Evolutionary conservation across 1,140 invertebrate species (phyloP).

Genomic region (Heliconius eleuchia): DNA sequence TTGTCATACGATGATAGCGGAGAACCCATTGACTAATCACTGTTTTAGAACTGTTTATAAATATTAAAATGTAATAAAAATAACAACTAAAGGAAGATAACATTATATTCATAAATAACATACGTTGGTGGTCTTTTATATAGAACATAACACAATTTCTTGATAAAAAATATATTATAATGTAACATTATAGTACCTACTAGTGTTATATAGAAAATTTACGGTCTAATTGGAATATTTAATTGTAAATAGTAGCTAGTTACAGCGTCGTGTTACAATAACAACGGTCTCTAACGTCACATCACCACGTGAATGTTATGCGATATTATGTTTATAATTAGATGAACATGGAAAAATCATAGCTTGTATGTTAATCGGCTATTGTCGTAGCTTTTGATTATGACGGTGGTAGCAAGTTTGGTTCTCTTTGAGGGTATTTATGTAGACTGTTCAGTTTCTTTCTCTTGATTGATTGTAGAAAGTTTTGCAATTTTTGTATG

Average conservation of each 20-base stretch:
- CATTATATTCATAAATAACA: not conserved
- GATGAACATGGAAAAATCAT: constrained; percentile 10
- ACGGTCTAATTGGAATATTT: constrained; percentile 7
- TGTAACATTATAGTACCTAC: not conserved
- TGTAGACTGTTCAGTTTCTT: not conserved
- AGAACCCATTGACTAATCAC: too few relatives aligned
- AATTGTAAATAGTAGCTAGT: constrained; percentile 11
- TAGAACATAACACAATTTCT: not conserved
- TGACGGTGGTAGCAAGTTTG: not conserved
- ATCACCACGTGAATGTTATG: constrained; percentile 14
- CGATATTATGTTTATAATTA: constrained; percentile 23
- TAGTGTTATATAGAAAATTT: not conserved
- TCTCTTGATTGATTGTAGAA: not conserved
- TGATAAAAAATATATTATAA: not conserved
- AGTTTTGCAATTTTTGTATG: not conserved
- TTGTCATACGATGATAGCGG: too few relatives aligned
- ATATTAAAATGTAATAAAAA: not conserved
- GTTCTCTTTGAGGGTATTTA: not conserved
- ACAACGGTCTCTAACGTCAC: constrained; percentile 4
- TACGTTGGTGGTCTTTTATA: not conserved
- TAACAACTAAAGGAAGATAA: too few relatives aligned
- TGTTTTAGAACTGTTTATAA: too few relatives aligned
- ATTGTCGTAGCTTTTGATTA: not conserved
- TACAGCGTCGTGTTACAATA: constrained; percentile 21
- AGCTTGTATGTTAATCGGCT: not conserved